Evolutionary conservation across 2,888 invertebrate species (phyloP), one percentile per base, ranked within the genome.

Genomic region (Seladonia tumulorum): DNA sequence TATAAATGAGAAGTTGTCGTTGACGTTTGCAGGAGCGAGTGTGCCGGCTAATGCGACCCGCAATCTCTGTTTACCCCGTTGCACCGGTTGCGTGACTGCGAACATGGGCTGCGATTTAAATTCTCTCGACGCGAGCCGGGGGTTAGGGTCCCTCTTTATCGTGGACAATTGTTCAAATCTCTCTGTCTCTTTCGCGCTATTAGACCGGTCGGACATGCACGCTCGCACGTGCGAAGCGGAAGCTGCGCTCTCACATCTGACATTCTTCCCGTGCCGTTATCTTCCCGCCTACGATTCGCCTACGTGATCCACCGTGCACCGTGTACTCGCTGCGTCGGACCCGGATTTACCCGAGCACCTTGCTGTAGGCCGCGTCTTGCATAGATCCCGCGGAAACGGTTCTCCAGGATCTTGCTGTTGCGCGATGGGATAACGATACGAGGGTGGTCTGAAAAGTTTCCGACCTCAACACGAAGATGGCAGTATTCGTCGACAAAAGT

Each of bases 1-100:
- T 68, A 73, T 73, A 77, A 83, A 83, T 77, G 83, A 77, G 81
- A 76, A 81, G 73, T 68, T 77, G 83, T 77, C 77, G 77, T 73
- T 77, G 53, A 68, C 66, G 71, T 82, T 73, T 68, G 68, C 72
- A 18, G 63, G 66, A 47, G 18, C 72, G 49, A 63, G 4, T 35
- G 68, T 35, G 68, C 68, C 39, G 68, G 68, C 68, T 68, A 68
- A 68, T 68, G 42, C 45, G 10, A 18, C 29, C 39, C 42, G 35
- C 42, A 66, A 71, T 49, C 53, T 63, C 68, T 22, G 71, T 16
- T 45, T 39, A 81, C n/a, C 57, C 49, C 53, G 47, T 66, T 47
- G 25, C 42, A 71, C 14, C 42, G 71, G 71, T 71, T 45, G 71
- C 71, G 71, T 18, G 22, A 53, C 39, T 42, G 82, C 35, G 53